Percentiles rank a stretch among this genome's conserved stretches.
These are phyloP conservation scores for Xiphophorus maculatus DNA, from an alignment of 2,113 vertebrate species.

Conservation along the genomic window DNA sequence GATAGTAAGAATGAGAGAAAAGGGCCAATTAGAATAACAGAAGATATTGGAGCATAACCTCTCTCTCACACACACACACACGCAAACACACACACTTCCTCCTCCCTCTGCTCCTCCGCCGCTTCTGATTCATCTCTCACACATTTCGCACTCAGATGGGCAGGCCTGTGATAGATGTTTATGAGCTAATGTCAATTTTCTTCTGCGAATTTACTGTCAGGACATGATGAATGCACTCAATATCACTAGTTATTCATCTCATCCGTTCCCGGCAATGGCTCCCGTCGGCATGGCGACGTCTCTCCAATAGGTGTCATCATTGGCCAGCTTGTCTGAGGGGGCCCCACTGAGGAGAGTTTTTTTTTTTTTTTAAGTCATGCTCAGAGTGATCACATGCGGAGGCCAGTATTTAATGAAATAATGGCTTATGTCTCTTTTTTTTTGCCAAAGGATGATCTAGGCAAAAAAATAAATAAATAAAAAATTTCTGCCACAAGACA, in stretches of 20 bases:
- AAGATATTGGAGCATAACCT: constrained; percentile 28
- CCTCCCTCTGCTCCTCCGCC: constrained; percentile 32
- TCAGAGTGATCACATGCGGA: neutral
- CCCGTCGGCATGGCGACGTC: neutral
- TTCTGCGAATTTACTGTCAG: constrained; percentile 72
- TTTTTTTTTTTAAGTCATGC: neutral
- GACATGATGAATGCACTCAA: constrained; percentile 74
- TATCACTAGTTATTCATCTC: constrained; percentile 73
- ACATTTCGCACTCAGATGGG: constrained; percentile 54
- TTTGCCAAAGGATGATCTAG: too few relatives aligned
- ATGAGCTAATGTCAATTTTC: constrained; percentile 74
- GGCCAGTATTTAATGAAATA: neutral
- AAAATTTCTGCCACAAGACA: too few relatives aligned
- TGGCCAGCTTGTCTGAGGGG: constrained; percentile 47
- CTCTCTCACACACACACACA: neutral
- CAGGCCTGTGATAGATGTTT: constrained; percentile 71
- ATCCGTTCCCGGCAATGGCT: constrained; percentile 49
- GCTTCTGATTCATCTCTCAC: constrained; percentile 55
- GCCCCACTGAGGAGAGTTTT: neutral
- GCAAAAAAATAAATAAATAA: too few relatives aligned
- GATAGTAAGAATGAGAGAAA: constrained; percentile 12
- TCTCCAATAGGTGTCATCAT: constrained; percentile 73
- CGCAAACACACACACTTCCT: constrained; percentile 1
- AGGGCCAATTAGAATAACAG: constrained; percentile 28
- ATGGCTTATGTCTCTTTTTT: too few relatives aligned